A percentile compares a stretch with the other conserved stretches of the same genome.
phyloP scores from a whole-genome alignment of 2,888 invertebrate species.

The Malthinus flaveolus region DNA sequence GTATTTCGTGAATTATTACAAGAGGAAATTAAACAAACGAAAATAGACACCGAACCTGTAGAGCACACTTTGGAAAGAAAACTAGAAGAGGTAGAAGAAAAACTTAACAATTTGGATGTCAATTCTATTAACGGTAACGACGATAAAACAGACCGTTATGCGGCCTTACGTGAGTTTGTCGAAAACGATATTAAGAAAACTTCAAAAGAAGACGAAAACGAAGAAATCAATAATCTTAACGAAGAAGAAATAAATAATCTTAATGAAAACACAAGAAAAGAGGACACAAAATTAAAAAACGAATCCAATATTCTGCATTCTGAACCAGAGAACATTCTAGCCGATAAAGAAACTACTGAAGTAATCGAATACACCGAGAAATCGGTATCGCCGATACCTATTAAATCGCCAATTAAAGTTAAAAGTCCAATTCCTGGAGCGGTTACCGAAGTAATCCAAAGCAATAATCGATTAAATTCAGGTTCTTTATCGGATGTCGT shows the following conservation, averaged over 20 bases:
- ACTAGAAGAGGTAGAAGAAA: slow-evolving; percentile 23
- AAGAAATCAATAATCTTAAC: slow-evolving; percentile 49
- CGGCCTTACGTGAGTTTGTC: slow-evolving; percentile 77
- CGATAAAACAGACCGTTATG: slow-evolving; percentile 67
- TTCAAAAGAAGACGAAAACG: slow-evolving; percentile 41
- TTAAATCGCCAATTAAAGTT: slow-evolving; percentile 40
- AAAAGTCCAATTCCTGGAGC: slow-evolving; percentile 56
- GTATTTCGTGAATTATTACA: slow-evolving; percentile 83
- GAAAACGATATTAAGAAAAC: slow-evolving; percentile 57
- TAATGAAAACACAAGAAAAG: slow-evolving; percentile 29
- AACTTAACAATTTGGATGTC: slow-evolving; percentile 33
- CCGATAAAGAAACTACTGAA: slow-evolving; percentile 29
- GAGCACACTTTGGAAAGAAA: slow-evolving; percentile 40
- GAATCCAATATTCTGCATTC: slow-evolving; percentile 39
- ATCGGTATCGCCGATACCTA: slow-evolving; percentile 27
- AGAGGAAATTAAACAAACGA: slow-evolving; percentile 69
- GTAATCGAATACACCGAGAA: slow-evolving; percentile 34
- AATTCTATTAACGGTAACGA: slow-evolving; percentile 24
- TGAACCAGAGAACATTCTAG: slow-evolving; percentile 33
- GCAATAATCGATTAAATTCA: slow-evolving; percentile 55
- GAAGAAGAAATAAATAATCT: slow-evolving; percentile 41
- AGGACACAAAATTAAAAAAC: slow-evolving; percentile 32
- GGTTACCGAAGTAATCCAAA: slow-evolving; percentile 48
- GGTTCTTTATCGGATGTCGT: slow-evolving; percentile 66
- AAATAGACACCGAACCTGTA: slow-evolving; percentile 47